Base-by-base conservation (phyloP, 2,113 vertebrate species). In the Lepus americanus region DNA sequence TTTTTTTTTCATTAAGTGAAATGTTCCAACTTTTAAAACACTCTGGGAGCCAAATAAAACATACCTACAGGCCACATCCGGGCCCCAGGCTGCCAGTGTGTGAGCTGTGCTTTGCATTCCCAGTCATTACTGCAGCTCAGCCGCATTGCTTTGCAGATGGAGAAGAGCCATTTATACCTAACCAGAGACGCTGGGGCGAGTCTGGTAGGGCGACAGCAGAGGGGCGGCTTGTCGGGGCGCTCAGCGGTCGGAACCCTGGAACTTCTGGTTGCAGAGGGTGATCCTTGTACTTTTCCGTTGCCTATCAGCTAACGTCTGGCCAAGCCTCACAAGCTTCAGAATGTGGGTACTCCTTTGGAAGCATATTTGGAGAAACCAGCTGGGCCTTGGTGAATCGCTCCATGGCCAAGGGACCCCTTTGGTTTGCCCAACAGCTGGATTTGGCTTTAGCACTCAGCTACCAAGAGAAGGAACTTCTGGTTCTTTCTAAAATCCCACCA, bases 11-110 rank as follows among this genome's bases (percentile, higher is more conserved):
- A 36, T 59, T 1, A 4, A 23, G 36, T 67, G 17, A 87, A 92
- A 89, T 69, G 72, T 97, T 96, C 90, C 76, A 87, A 89, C 79
- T 95, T 96, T 93, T 91, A 39, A 92, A 95, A 92, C 67, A 64
- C 25, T 0, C 6, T 16, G n/a, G 1, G 4, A 93, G 92, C 95
- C 97, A 97, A 96, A 80, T 6, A 80, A 92, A 95, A 95, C 96
- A 96, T 33, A 72, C 96, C 76, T 69, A 2, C 53, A 10, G 70
- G 74, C 87, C 66, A 51, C 76, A 92, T 91, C 95, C 63, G 31
- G 76, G 84, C 90, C 76, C 16, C 0, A 1, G 81, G 85, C 91
- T 14, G 69, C 69, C 23, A 3, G n/a, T 85, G 63, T 49, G 81
- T 1, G n/a, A 64, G 36, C 69, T 55, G 49, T 1, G 59, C 12